Evolutionary conservation across 2,113 vertebrate genomes (phyloP), one percentile per base, ranked within the genome.

Genomic region (Corythornis vintsioides): DNA sequence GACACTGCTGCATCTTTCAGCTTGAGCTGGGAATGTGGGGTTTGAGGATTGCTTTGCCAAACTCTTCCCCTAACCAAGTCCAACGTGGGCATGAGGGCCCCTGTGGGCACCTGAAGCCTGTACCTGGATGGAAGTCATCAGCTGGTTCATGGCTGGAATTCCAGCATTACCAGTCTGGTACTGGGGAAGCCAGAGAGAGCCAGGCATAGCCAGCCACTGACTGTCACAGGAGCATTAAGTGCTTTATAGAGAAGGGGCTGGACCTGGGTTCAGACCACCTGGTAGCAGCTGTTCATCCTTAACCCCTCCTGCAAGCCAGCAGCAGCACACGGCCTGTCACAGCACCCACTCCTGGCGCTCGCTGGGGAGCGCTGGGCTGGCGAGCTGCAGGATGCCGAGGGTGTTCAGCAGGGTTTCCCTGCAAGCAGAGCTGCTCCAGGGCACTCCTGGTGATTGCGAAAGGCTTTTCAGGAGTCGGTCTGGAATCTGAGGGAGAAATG

Each of bases 381-480:
- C 43, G 21, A 76, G 79, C 16, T 1, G 2, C 1, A 0, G 8
- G 13, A 31, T 38, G 84, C 66, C 55, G 28, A 35, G 66, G 38
- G 26, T 29, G 74, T 5, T 55, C 33, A 31, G 42, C 4, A 64
- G 75, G 47, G 15, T 20, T 93, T 48, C 50, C 47, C 80, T 59
- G 56, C 26, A 14, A 4, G 31, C 0, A 0, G 86, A 59, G 45
- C 15, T 78, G 8, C 8, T 66, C 40, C 66, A 69, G 61, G 28
- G 31, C 29, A 73, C 21, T 28, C 50, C 42, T 20, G 2, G 3
- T 21, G 45, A 40, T 35, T 6, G 2, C 53, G 61, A 33, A 69
- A 76, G 21, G 7, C n/a, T 78, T 90, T 72, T n/a, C 77, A 55
- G 0, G 2, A 69, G 35, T 8, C 0, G 0, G 19, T 13, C 48